Evolutionary conservation across 1,140 invertebrate genomes (phyloP), one percentile per base, ranked within the genome.

Genomic region (Pseudomyrmex concolor): DNA sequence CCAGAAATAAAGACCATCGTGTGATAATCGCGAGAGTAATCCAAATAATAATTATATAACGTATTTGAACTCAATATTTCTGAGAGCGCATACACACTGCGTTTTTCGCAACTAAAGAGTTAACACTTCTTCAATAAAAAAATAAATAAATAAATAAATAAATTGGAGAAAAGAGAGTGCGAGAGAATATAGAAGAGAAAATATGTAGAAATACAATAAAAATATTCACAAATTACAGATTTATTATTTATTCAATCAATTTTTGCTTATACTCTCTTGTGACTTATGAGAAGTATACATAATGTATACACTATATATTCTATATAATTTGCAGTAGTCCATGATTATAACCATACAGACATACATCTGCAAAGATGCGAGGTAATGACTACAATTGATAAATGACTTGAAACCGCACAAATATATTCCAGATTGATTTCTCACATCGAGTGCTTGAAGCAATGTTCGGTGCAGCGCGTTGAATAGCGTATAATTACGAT

Each of bases 11-110:
- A 13, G 25, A 0, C 64, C 7, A 19, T 57, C 60, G 19, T 62
- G 51, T 22, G 51, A n/a, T 57, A 88, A 81, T 84, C 64, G 54
- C 48, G 72, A 63, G 72, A 63, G 25, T 59, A 59, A 82, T 60
- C 57, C 66, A 17, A 19, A 83, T 70, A 60, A 78, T 71, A 77
- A 87, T 89, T 57, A 59, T 34, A 59, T 84, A 66, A 76, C 54
- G 19, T 66, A 43, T 71, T 60, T 12, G 34, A 4, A 80, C 59
- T 80, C 34, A 54, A 10, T 8, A 80, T 80, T 80, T 66, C 66
- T 50, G n/a, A 80, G 34, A 34, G 34, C 34, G 5, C 5, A 34
- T 1, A 34, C 34, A 25, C 25, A 25, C 25, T 25, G 25, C 25
- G 25, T 25, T 25, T 25, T 25, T 25, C 0, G 34, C 34, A 34